A percentile compares a stretch with the other conserved stretches of the same genome.
Evolutionary conservation across 2,888 invertebrate genomes (phyloP).

Genomic region (Amphipyra tragopoginis): DNA sequence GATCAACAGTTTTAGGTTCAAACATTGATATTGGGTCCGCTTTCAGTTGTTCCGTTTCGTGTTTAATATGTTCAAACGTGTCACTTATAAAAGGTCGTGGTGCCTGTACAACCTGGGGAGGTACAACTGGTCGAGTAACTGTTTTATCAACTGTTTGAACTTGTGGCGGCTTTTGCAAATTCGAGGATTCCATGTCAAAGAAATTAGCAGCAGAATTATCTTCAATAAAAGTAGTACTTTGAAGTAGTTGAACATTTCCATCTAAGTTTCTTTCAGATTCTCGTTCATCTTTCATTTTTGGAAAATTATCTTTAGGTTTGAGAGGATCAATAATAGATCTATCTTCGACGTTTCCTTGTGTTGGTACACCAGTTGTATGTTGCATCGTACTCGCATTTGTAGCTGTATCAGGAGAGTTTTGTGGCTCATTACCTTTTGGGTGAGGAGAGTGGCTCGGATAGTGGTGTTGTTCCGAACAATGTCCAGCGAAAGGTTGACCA

Average conservation of each 20-base stretch:
- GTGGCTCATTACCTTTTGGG: constrained; percentile 5
- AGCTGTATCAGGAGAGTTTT: constrained; percentile 20
- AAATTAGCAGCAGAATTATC: constrained; percentile 32
- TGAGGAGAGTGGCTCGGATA: constrained; percentile 40
- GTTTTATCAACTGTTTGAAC: neutral
- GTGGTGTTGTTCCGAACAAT: constrained; percentile 37
- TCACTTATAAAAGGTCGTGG: constrained; percentile 19
- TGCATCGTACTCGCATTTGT: constrained; percentile 23
- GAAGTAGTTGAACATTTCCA: constrained; percentile 37
- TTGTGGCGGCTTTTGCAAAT: constrained; percentile 3
- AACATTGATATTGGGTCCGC: constrained; percentile 23
- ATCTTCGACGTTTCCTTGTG: neutral
- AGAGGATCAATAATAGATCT: neutral
- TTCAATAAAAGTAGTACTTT: constrained; percentile 28
- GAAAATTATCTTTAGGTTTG: neutral
- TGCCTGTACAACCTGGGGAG: constrained; percentile 5
- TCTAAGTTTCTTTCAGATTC: constrained; percentile 32
- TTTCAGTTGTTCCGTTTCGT: constrained; percentile 1
- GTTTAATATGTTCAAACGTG: constrained; percentile 9
- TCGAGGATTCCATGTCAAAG: constrained; percentile 17
- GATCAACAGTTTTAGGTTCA: constrained; percentile 23
- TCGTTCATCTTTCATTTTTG: constrained; percentile 20
- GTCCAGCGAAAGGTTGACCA: constrained; percentile 49
- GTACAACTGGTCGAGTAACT: neutral
- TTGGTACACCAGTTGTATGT: constrained; percentile 8